These are phyloP conservation scores for Hyperoplus immaculatus DNA, from an alignment of 2,797 vertebrate species.

Conservation along the genomic window DNA sequence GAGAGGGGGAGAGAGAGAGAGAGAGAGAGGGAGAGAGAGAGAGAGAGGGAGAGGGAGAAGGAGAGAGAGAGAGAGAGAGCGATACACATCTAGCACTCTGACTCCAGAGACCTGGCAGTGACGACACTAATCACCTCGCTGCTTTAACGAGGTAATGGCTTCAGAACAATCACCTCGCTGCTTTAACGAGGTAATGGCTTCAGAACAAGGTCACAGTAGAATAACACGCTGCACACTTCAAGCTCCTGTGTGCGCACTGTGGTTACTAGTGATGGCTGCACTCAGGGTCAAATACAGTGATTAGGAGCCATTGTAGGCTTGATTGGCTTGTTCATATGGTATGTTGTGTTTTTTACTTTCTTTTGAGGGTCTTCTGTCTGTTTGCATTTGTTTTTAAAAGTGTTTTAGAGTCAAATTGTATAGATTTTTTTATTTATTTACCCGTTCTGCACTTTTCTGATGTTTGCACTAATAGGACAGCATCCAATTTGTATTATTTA, in stretches of 20 bases:
- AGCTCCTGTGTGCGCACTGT: slow-evolving; percentile 31
- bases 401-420: too few relatives aligned
- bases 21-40: neutral
- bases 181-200: slow-evolving; percentile 40
- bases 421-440: too few relatives aligned
- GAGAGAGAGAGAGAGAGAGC: neutral
- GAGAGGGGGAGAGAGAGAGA: too few relatives aligned
- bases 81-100: neutral
- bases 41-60: too few relatives aligned
- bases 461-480: too few relatives aligned
- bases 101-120: slow-evolving; percentile 29
- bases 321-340: too few relatives aligned
- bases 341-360: too few relatives aligned
- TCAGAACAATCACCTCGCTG: slow-evolving; percentile 34
- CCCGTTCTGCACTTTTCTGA: too few relatives aligned
- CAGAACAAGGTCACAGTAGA: slow-evolving; percentile 29
- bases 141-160: slow-evolving; percentile 39
- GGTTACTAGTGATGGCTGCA: neutral
- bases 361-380: too few relatives aligned
- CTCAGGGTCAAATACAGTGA: neutral
- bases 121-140: slow-evolving; percentile 44
- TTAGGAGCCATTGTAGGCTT: neutral
- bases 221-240: neutral
- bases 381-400: too few relatives aligned
- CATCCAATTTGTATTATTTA: too few relatives aligned